A percentile compares a stretch with the other conserved stretches of the same genome.
phyloP scores from a whole-genome alignment of 2,888 invertebrate genomes.

The Tinea trinotella region DNA sequence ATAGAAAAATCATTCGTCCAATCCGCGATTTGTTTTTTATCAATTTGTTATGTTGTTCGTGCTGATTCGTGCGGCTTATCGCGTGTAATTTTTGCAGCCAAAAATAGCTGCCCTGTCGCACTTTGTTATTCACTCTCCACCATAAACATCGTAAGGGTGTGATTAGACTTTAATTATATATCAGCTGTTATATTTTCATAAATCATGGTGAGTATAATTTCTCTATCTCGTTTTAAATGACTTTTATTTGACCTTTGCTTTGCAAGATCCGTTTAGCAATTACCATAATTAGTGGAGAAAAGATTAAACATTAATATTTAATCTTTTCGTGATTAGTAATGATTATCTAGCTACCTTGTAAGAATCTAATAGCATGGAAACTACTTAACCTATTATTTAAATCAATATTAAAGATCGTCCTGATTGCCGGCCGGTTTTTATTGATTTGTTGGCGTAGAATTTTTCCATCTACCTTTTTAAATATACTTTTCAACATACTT shows the following conservation, averaged over 20 bases:
- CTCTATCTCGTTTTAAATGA: neutral
- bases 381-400: neutral
- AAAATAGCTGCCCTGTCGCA: neutral
- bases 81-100: neutral
- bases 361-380: too few species aligned
- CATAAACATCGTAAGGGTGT: neutral
- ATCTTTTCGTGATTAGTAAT: neutral
- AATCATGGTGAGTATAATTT: neutral
- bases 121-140: neutral
- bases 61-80: too few species aligned
- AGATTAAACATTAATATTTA: neutral
- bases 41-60: neutral
- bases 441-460: neutral
- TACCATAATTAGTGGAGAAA: neutral
- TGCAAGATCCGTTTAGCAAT: neutral
- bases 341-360: too few species aligned
- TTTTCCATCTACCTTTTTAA: neutral
- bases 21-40: neutral
- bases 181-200: neutral
- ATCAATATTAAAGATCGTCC: too few species aligned
- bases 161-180: neutral
- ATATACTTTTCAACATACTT: neutral
- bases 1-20: neutral
- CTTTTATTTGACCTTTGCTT: constrained; percentile 4
- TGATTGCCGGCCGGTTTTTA: neutral